Evolutionary conservation across 2,888 invertebrate species (phyloP), one percentile per base, ranked within the genome.

Genomic region (Mechanitis messenoides): DNA sequence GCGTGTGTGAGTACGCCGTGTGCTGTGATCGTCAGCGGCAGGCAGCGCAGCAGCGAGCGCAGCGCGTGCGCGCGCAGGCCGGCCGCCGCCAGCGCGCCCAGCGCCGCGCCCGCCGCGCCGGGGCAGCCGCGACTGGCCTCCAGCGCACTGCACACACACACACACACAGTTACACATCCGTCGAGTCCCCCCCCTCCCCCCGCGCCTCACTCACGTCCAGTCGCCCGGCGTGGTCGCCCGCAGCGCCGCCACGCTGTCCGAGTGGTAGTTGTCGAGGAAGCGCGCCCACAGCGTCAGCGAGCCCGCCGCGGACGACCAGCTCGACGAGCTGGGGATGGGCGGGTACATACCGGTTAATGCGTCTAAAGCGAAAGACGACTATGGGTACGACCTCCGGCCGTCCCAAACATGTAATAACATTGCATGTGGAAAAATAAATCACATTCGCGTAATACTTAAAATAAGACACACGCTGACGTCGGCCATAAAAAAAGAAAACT

Each of bases 241-340:
- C 63, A 87, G 71, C 58, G 65, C 72, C 72, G 80, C 83, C 42
- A 87, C 73, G 66, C 81, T 77, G 60, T 71, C 68, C 3, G 87
- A 88, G 78, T 90, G 85, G 74, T 71, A 86, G 74, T 82, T 84
- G 72, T 90, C 90, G 31, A 90, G 74, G 81, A 90, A 90, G 56
- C 85, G 85, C 60, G 83, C 88, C 89, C 90, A 89, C 1, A 83
- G 82, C 20, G 81, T 74, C 73, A 90, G 71, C 75, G 87, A 85
- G 67, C 85, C 81, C 0, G 84, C 84, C 62, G 84, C 81, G 46
- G 77, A 78, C 7, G 80, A 71, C 90, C 90, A 90, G 1, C 78
- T 73, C 66, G 77, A 76, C 47, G 83, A 84, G 58, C 87, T 86
- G 67, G 60, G 59, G 35, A 59, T 56, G 3, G 45, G 61, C 20